Evolutionary conservation across 2,888 invertebrate genomes (phyloP), one percentile per base, ranked within the genome.

Genomic region (Synergus laeviventris): DNA sequence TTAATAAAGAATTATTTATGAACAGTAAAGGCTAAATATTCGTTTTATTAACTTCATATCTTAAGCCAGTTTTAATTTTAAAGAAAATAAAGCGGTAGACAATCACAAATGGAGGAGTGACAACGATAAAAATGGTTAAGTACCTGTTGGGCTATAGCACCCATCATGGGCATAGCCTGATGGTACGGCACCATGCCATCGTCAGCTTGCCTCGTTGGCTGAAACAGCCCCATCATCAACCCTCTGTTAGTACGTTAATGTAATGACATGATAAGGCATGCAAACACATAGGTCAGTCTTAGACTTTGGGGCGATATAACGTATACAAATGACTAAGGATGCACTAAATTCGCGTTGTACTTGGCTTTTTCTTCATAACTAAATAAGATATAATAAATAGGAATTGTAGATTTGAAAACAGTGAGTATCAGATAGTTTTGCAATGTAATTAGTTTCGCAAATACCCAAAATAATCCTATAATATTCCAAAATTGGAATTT

Each of bases 151-250:
- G 89, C 89, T 89, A 91, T 89, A 78, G 94, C 92, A 83, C 93
- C 93, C 86, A 94, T 92, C 49, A 95, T 95, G 82, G 95, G 94
- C 91, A 95, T 93, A 82, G 92, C 90, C 87, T 92, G 93, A 86
- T 92, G 92, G 87, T 92, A 93, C 77, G 93, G 92, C 86, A 92
- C 92, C 86, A 93, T 89, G 80, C 93, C 93, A 89, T 93, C 93
- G 88, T 93, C 91, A 85, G 93, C 93, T 86, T 92, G 92, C 88
- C 93, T 91, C 84, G 92, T 91, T 74, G 93, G 93, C 91, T 87
- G 92, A 90, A 90, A 90, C 89, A 90, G 88, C 89, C 90, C 86
- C 84, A 87, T 87, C 85, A 87, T 86, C 84, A 89, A 88, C 86
- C 87, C 85, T 83, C 85, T 89, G 87, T 89, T 89, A 89, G 89